Conservation (phyloP, 2,113 vertebrate genomes). For the Thunnus maccoyii region DNA sequence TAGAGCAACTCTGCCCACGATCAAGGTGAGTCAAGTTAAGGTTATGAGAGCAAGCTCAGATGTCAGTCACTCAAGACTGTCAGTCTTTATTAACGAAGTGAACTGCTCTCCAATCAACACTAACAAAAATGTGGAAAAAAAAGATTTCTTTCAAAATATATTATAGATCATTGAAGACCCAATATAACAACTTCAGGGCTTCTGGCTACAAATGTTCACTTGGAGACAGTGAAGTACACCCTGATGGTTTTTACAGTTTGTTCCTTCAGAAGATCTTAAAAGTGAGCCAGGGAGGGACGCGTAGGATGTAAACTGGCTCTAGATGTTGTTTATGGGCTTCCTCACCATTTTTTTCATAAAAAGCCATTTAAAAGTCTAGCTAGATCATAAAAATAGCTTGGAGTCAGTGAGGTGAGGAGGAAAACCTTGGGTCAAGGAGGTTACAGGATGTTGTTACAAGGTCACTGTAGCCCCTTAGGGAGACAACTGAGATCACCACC, state of each 20-base stretch:
- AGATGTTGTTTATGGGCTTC: slow-evolving; percentile 61
- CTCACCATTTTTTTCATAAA: slow-evolving; percentile 39
- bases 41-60: not conserved
- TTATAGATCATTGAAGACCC: not conserved
- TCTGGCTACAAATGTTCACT: not conserved
- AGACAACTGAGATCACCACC: slow-evolving; percentile 63
- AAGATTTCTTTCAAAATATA: not conserved
- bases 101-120: not conserved
- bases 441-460: slow-evolving; percentile 80
- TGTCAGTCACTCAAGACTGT: not conserved
- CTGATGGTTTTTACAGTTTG: slow-evolving; percentile 29
- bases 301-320: slow-evolving; percentile 45
- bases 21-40: not conserved
- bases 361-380: slow-evolving; percentile 52
- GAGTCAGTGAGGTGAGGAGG: slow-evolving; percentile 77
- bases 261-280: slow-evolving; percentile 22
- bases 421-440: slow-evolving; percentile 38
- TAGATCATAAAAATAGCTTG: slow-evolving; percentile 84
- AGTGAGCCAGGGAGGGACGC: slow-evolving; percentile 38
- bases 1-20: not conserved
- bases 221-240: slow-evolving; percentile 18
- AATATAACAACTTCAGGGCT: not conserved
- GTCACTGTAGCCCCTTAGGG: slow-evolving; percentile 67
- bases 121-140: not conserved
- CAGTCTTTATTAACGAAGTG: not conserved